Evolutionary conservation across 2,113 vertebrate species (phyloP).

Genomic region (Morone saxatilis): DNA sequence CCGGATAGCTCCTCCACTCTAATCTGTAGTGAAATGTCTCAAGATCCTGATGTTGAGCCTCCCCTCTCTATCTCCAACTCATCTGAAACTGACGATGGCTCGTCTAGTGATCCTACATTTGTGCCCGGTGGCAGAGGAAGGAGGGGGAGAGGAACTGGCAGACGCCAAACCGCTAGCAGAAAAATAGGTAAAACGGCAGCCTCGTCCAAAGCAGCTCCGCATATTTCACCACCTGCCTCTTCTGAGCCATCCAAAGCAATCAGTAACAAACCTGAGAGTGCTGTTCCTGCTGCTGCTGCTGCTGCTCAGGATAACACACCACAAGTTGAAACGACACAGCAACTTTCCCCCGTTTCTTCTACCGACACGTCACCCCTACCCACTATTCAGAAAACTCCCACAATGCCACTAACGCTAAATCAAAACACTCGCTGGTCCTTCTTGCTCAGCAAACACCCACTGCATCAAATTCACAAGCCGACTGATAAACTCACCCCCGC

Average conservation of each 20-base stretch:
- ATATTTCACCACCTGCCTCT: neutral
- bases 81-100: neutral
- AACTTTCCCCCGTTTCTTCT: slow-evolving; percentile 12
- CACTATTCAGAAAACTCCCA: neutral
- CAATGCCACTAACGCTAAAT: rapidly evolving
- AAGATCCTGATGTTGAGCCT: neutral
- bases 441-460: slow-evolving; percentile 80
- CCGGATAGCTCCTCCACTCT: slow-evolving; percentile 53
- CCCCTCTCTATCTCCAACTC: neutral
- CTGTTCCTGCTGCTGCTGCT: too few relatives aligned
- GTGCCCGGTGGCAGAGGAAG: neutral
- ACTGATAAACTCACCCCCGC: neutral
- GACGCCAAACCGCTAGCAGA: neutral
- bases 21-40: neutral
- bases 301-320: neutral
- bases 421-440: slow-evolving; percentile 60
- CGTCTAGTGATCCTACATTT: slow-evolving; percentile 31
- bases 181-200: neutral
- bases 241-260: neutral
- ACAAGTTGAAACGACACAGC: neutral
- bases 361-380: neutral
- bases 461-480: slow-evolving; percentile 19
- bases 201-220: neutral
- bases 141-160: neutral
- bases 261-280: neutral